A percentile compares a stretch with the other conserved stretches of the same genome.
These are phyloP conservation scores for Lathronympha strigana DNA, from an alignment of 2,888 invertebrate genomes.

Conservation along the genomic window DNA sequence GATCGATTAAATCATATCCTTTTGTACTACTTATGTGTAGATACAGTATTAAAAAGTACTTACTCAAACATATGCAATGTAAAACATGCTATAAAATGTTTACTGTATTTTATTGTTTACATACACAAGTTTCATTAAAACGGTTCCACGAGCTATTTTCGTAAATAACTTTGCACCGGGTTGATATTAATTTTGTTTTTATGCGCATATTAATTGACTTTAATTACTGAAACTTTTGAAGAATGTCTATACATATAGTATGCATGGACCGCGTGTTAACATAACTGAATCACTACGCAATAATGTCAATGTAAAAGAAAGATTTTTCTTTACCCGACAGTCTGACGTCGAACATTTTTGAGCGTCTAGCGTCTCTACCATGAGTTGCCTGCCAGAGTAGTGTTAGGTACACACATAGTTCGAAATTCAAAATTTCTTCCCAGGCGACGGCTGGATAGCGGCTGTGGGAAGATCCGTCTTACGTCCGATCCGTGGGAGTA, in stretches of 20 bases:
- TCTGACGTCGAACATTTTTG: too few relatives aligned
- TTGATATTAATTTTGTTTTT: neutral
- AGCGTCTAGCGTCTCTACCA: too few relatives aligned
- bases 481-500: too few relatives aligned
- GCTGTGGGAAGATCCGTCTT: too few relatives aligned
- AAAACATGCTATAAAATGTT: neutral
- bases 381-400: too few relatives aligned
- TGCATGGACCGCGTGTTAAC: neutral
- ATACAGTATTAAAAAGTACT: neutral
- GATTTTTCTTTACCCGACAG: too few relatives aligned
- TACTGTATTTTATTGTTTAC: slow-evolving; percentile 1
- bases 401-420: too few relatives aligned
- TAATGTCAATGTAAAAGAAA: too few relatives aligned
- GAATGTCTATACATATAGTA: neutral
- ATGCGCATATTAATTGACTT: slow-evolving; percentile 3
- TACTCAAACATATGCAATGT: neutral
- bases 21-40: too few relatives aligned
- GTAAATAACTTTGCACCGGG: slow-evolving; percentile 3
- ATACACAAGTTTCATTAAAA: slow-evolving; percentile 1
- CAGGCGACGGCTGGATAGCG: too few relatives aligned
- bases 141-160: neutral
- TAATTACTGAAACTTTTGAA: slow-evolving; percentile 7
- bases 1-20: too few relatives aligned
- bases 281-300: neutral
- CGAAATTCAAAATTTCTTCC: too few relatives aligned